Conservation (phyloP, 2,888 invertebrate genomes). For the Monopis laevigella region DNA sequence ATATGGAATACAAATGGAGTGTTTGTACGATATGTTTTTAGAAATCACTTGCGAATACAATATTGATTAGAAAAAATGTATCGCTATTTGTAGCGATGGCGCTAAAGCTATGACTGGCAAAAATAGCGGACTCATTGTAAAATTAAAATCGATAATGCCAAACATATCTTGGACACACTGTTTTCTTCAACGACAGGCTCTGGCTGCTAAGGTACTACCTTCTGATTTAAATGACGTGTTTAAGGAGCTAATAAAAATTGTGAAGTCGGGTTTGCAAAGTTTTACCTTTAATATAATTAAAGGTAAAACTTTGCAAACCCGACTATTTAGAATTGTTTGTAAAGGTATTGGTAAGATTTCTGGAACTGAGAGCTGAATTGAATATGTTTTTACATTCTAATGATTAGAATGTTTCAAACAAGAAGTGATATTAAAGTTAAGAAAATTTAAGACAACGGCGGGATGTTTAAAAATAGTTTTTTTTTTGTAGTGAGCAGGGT, state of each 20-base stretch:
- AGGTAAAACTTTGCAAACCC: conserved; percentile 24
- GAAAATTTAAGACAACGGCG: too few relatives aligned
- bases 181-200: conserved; percentile 24
- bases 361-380: conserved; percentile 20
- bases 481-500: too few relatives aligned
- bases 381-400: too few relatives aligned
- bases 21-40: conserved; percentile 19
- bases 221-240: conserved; percentile 20
- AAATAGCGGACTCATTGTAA: conserved; percentile 23
- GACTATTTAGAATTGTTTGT: conserved; percentile 23
- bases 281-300: conserved; percentile 23
- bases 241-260: conserved; percentile 20
- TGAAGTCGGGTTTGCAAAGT: conserved; percentile 23
- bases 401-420: too few relatives aligned
- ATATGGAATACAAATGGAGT: too few relatives aligned
- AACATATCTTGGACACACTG: conserved; percentile 20
- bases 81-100: conserved; percentile 24
- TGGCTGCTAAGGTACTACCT: conserved; percentile 17
- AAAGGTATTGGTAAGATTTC: conserved; percentile 22
- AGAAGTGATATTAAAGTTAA: too few relatives aligned
- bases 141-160: conserved; percentile 24
- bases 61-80: conserved; percentile 23
- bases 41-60: conserved; percentile 12
- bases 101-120: conserved; percentile 25
- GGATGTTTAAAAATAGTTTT: too few relatives aligned